These are phyloP conservation scores for Agrochola macilenta DNA, from an alignment of 2,888 invertebrate genomes.

Conservation along the genomic window DNA sequence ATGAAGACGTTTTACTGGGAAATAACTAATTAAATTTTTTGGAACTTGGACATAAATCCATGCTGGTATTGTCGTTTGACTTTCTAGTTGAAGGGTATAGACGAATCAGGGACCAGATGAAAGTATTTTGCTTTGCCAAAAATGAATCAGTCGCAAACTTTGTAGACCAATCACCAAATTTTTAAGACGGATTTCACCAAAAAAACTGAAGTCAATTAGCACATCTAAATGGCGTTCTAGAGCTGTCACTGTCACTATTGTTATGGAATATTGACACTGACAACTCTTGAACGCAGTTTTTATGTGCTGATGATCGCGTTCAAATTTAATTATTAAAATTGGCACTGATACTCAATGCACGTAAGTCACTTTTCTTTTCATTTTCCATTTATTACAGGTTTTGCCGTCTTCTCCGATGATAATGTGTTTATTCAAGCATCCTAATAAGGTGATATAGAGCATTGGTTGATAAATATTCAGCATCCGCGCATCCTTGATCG, in stretches of 20 bases:
- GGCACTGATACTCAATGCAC: neutral
- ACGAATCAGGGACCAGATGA: too few relatives aligned
- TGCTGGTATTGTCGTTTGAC: neutral
- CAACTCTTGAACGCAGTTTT: too few relatives aligned
- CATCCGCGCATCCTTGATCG: neutral
- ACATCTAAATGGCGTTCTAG: too few relatives aligned
- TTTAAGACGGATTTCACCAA: too few relatives aligned
- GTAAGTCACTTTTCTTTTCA: neutral
- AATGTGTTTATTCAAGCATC: neutral
- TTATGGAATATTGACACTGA: too few relatives aligned
- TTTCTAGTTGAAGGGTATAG: neutral
- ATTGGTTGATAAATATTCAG: slow-evolving; percentile 3
- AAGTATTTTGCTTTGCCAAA: neutral
- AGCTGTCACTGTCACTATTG: too few relatives aligned
- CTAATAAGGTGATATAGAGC: slow-evolving; percentile 3
- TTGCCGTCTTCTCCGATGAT: neutral
- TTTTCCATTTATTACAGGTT: neutral
- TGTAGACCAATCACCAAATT: neutral
- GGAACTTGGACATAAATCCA: neutral
- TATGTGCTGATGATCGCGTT: too few relatives aligned
- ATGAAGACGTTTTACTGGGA: slow-evolving; percentile 4
- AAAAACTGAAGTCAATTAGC: too few relatives aligned
- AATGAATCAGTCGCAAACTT: neutral
- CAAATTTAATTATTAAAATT: too few relatives aligned
- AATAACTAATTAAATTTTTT: neutral